Evolutionary conservation across 1,140 invertebrate species (phyloP).

Genomic region (Asobara japonica): DNA sequence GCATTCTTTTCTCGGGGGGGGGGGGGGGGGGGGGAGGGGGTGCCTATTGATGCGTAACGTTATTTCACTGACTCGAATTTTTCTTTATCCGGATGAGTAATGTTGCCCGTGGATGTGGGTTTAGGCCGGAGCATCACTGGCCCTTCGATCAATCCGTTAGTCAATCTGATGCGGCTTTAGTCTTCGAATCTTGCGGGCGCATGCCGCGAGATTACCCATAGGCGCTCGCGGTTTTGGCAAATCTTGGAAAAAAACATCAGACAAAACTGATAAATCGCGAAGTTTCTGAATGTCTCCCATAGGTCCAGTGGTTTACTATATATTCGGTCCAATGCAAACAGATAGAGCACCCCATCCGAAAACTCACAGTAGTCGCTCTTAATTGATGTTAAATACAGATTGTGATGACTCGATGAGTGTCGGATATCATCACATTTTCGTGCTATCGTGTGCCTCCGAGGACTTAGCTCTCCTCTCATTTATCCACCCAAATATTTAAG

Average conservation of each 20-base stretch:
- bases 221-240: too few relatives aligned
- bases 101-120: neutral
- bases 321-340: too few relatives aligned
- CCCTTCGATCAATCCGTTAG: too few relatives aligned
- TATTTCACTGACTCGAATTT: neutral
- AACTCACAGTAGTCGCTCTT: slow-evolving; percentile 50
- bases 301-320: too few relatives aligned
- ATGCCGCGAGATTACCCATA: too few relatives aligned
- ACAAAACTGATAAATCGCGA: too few relatives aligned
- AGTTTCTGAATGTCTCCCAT: too few relatives aligned
- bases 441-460: slow-evolving; percentile 38
- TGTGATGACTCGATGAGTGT: slow-evolving; percentile 7
- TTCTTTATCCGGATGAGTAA: neutral
- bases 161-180: too few relatives aligned
- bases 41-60: neutral
- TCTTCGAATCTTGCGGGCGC: too few relatives aligned
- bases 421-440: slow-evolving; percentile 36
- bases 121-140: slow-evolving; percentile 43
- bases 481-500: slow-evolving; percentile 38
- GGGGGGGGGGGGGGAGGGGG: neutral
- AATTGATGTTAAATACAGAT: slow-evolving; percentile 62
- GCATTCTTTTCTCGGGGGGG: neutral
- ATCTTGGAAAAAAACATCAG: too few relatives aligned
- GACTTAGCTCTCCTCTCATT: slow-evolving; percentile 56
- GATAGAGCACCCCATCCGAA: slow-evolving; percentile 46